Conservation (phyloP, 2,888 invertebrate species). For the Eilema sororculum region DNA sequence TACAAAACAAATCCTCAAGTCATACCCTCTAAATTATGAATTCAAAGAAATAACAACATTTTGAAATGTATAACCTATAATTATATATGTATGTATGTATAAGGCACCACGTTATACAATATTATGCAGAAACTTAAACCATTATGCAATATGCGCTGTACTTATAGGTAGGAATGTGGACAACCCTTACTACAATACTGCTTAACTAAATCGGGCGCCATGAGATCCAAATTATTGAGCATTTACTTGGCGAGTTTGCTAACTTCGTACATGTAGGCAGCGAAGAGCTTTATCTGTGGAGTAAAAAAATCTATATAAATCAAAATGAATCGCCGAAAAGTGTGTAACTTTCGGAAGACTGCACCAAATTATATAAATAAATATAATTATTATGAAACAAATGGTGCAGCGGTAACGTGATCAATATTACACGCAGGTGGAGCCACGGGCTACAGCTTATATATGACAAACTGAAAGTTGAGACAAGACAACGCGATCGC, state of each 20-base stretch:
- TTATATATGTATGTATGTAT: conserved; percentile 22
- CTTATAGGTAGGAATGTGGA: conserved; percentile 38
- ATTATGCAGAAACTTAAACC: conserved; percentile 41
- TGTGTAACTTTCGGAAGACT: too few relatives aligned
- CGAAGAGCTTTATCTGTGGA: conserved; percentile 95
- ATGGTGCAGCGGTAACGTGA: too few relatives aligned
- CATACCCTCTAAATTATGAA: background rate
- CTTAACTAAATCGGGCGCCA: conserved; percentile 6
- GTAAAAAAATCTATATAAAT: background rate
- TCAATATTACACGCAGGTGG: too few relatives aligned
- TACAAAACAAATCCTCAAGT: conserved; percentile 3
- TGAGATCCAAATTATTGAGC: conserved; percentile 10
- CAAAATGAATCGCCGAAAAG: too few relatives aligned
- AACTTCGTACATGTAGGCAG: conserved; percentile 95
- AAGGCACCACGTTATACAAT: conserved; percentile 38
- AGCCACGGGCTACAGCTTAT: too few relatives aligned
- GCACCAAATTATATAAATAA: too few relatives aligned
- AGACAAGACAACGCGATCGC: background rate
- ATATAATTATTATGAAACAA: too few relatives aligned
- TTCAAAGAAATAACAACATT: background rate
- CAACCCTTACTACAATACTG: conserved; percentile 23
- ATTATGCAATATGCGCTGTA: conserved; percentile 30
- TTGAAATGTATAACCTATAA: conserved; percentile 17
- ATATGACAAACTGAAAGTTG: background rate
- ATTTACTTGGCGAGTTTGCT: conserved; percentile 80